Evolutionary conservation across 1,140 invertebrate species (phyloP).

Genomic region (Eurosta solidaginis): DNA sequence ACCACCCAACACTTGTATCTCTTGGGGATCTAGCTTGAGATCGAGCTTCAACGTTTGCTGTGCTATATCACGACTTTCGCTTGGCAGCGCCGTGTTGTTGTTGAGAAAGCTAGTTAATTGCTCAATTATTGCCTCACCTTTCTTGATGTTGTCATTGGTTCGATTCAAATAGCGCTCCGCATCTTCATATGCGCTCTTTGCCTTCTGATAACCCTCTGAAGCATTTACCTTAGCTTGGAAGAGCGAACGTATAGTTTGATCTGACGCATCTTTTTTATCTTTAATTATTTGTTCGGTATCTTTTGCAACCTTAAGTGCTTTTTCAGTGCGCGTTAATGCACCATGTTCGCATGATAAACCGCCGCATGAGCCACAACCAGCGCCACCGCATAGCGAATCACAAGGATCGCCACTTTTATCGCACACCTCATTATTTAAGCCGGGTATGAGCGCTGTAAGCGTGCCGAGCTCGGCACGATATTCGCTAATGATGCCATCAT

Average conservation of each 20-base stretch:
- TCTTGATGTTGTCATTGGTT: conserved; percentile 62
- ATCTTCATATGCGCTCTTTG: conserved; percentile 61
- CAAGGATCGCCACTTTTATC: conserved; percentile 84
- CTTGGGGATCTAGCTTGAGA: conserved; percentile 75
- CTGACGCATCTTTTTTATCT: conserved; percentile 78
- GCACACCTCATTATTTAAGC: conserved; percentile 88
- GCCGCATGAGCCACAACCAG: conserved; percentile 89
- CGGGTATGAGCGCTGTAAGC: conserved; percentile 76
- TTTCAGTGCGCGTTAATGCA: conserved; percentile 82
- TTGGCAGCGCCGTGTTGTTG: conserved; percentile 76
- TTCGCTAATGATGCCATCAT: conserved; percentile 69
- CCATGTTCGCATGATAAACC: conserved; percentile 88
- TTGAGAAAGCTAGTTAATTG: conserved; percentile 78
- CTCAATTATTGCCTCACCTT: conserved; percentile 65
- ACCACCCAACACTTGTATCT: conserved; percentile 81
- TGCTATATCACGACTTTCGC: conserved; percentile 79
- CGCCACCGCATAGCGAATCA: conserved; percentile 89
- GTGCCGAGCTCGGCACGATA: conserved; percentile 70
- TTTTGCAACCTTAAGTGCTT: conserved; percentile 82
- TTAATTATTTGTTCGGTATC: conserved; percentile 80
- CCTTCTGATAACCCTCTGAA: conserved; percentile 61
- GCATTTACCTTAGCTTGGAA: conserved; percentile 66
- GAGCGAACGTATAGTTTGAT: conserved; percentile 64
- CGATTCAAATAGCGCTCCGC: conserved; percentile 62
- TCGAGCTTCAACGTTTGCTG: conserved; percentile 73